phyloP scores from a whole-genome alignment of 2,797 vertebrate species.

The Phalloptychus januarius region DNA sequence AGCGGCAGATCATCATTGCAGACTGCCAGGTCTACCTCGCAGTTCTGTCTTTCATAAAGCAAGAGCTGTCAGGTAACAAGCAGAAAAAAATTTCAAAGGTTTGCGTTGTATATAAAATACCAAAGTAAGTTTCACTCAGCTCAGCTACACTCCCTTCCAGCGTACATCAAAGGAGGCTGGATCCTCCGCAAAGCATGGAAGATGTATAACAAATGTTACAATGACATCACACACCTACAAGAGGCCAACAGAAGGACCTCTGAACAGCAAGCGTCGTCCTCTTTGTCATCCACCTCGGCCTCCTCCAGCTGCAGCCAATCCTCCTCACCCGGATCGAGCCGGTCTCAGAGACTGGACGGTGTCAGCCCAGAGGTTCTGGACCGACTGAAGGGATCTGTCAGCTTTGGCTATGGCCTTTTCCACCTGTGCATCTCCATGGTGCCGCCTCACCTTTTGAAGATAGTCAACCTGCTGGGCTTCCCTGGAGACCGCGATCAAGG shows the following conservation, averaged over 20 bases:
- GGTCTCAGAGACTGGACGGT: conserved; percentile 66
- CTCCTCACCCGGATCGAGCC: conserved; percentile 61
- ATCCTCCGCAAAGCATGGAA: conserved; percentile 99
- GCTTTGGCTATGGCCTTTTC: conserved; percentile 99
- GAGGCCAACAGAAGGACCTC: conserved; percentile 86
- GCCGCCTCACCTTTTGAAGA: conserved; percentile 98
- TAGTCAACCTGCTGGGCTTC: conserved; percentile 99
- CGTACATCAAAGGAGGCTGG: conserved; percentile 99
- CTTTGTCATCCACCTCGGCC: conserved; percentile 78
- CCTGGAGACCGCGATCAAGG: conserved; percentile 97
- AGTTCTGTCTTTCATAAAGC: conserved; percentile 96
- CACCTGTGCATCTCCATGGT: conserved; percentile 99
- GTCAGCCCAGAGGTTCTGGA: conserved; percentile 89
- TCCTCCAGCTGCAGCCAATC: conserved; percentile 79
- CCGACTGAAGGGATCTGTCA: conserved; percentile 97
- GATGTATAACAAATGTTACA: conserved; percentile 98
- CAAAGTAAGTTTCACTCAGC: conserved; percentile 13
- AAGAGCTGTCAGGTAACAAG: conserved; percentile 91
- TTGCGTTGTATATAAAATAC: neutral
- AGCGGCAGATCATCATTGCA: conserved; percentile 97
- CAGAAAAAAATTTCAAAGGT: neutral
- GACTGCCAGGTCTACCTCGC: conserved; percentile 99
- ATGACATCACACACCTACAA: conserved; percentile 94
- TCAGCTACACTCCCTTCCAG: conserved; percentile 66
- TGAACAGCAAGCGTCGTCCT: conserved; percentile 69